Evolutionary conservation across 35 echinoderm and acorn worm species (phyloP), one percentile per base, ranked within the genome.

Genomic region (Apostichopus californicus): DNA sequence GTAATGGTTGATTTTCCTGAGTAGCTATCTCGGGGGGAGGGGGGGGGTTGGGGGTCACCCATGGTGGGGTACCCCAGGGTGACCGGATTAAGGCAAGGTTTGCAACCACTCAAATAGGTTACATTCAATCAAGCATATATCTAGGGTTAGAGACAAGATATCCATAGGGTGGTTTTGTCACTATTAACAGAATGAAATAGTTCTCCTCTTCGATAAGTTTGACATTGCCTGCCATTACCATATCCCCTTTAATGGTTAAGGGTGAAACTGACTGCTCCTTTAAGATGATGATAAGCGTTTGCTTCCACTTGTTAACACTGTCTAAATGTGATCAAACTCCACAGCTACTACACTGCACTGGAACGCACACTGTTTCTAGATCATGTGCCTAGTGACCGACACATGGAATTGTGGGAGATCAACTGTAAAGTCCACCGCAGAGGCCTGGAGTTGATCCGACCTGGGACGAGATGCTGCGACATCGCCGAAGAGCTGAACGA

Each of bases 311-410:
- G 7, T 61, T 9, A 9, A 61, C 58, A 0, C 7, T 61, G 1
- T 61, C 7, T 61, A 61, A 9, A 61, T 61, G 7, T 61, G 58
- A 61, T 75, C 6, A 18, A 20, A 18, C 17, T 75, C n/a, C 15
- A 58, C 70, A 99, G 97, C 14, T 99, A 99, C 78, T 96, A 96
- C 83, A 93, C 95, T 9, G 93, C 97, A 14, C 58, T 99, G 11
- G 95, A 99, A 79, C 93, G 97, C 0, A 99, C 93, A 0, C 56
- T 95, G 10, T 99, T 99, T 78, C 58, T 93, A 23, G 93, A 99
- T 91, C 95, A 99, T 28, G 93, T 92, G 4, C 89, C 95, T 2
- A 86, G 90, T 26, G 97, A 98, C 57, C 77, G 90, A 5, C 78
- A 91, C 59, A 10, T 99, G 64, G 92, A 91, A 24, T 70, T 99